A percentile compares a stretch with the other conserved stretches of the same genome.
phyloP scores from a whole-genome alignment of 2,888 invertebrate species.

The Leptura quadrifasciata region DNA sequence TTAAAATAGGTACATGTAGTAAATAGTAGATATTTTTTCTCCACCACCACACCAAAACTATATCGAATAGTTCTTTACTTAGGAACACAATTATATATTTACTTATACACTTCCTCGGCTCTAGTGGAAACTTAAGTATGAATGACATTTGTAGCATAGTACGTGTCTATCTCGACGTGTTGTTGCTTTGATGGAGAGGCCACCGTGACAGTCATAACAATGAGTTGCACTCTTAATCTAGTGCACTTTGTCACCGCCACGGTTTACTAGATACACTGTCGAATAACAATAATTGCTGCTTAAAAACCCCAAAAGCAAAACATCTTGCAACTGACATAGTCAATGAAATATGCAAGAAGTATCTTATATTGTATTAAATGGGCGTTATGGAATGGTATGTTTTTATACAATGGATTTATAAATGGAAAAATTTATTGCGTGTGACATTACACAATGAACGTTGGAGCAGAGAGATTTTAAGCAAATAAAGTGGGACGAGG shows the following conservation, averaged over 20 bases:
- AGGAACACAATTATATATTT: constrained; percentile 9
- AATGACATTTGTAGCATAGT: constrained; percentile 61
- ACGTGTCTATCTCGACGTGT: constrained; percentile 54
- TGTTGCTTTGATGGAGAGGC: constrained; percentile 71
- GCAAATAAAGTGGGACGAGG: not conserved
- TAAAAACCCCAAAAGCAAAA: constrained; percentile 47
- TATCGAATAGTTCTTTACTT: not conserved
- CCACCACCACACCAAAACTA: not conserved
- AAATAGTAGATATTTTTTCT: not conserved
- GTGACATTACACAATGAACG: not conserved
- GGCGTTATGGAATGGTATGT: not conserved
- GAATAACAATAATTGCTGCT: constrained; percentile 52
- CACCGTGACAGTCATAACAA: constrained; percentile 69
- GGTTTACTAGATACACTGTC: constrained; percentile 58
- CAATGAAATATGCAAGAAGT: constrained; percentile 31
- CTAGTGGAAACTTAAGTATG: constrained; percentile 54
- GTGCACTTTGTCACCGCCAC: constrained; percentile 71
- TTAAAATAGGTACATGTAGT: too few species aligned
- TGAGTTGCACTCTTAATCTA: constrained; percentile 67
- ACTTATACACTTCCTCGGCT: constrained; percentile 11
- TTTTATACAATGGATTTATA: constrained; percentile 2
- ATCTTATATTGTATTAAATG: constrained; percentile 1
- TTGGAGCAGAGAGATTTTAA: not conserved
- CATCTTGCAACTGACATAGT: constrained; percentile 45
- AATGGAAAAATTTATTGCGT: not conserved